phyloP scores from a whole-genome alignment of 1,140 invertebrate genomes.

The Drosophila tsacasi region DNA sequence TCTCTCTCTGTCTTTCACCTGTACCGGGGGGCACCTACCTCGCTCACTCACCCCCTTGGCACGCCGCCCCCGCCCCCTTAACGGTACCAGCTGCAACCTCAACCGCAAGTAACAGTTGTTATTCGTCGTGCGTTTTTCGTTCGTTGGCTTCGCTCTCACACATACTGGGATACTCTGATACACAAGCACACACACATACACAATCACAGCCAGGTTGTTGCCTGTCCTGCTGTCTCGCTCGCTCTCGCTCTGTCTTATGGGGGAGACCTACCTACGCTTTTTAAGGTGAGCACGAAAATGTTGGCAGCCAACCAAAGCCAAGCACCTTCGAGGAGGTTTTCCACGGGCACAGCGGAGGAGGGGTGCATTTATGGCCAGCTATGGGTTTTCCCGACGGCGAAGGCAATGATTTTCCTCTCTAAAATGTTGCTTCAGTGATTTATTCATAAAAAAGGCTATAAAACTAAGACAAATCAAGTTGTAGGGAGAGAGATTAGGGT shows the following conservation, averaged over 20 bases:
- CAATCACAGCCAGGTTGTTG: slow-evolving; percentile 73
- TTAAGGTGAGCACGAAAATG: slow-evolving; percentile 81
- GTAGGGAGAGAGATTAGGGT: background rate
- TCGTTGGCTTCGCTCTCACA: slow-evolving; percentile 72
- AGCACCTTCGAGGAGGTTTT: slow-evolving; percentile 68
- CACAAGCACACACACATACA: slow-evolving; percentile 23
- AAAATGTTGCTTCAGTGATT: slow-evolving; percentile 35
- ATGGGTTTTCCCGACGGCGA: slow-evolving; percentile 55
- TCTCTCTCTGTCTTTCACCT: slow-evolving; percentile 41
- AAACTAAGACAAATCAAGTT: slow-evolving; percentile 6
- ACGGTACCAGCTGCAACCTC: slow-evolving; percentile 34
- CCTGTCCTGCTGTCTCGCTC: slow-evolving; percentile 66
- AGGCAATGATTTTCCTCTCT: slow-evolving; percentile 8
- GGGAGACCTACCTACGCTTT: slow-evolving; percentile 56
- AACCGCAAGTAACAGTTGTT: slow-evolving; percentile 80
- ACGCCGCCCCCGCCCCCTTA: background rate
- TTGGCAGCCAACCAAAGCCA: slow-evolving; percentile 85
- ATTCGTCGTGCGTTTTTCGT: slow-evolving; percentile 80
- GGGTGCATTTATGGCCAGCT: slow-evolving; percentile 9
- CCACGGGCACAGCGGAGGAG: slow-evolving; percentile 11
- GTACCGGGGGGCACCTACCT: slow-evolving; percentile 15
- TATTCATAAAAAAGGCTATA: slow-evolving; percentile 28
- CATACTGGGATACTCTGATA: slow-evolving; percentile 1
- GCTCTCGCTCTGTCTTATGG: slow-evolving; percentile 47
- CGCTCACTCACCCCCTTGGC: slow-evolving; percentile 32